Evolutionary conservation across 2,113 vertebrate genomes (phyloP).

Genomic region (Cottus gobio): DNA sequence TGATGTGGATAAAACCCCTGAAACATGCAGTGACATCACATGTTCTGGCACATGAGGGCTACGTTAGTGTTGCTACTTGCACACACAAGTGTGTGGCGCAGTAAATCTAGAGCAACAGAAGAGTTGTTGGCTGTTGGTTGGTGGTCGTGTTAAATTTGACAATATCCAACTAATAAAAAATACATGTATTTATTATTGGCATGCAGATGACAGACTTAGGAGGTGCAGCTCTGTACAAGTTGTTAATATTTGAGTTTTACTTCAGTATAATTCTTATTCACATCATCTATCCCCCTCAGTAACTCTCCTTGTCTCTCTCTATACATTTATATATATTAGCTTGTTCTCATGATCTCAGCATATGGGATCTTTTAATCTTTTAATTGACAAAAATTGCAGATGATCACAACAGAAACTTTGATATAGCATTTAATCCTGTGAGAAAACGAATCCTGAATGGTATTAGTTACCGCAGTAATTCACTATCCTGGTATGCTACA

Average conservation of each 20-base stretch:
- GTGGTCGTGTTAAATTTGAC: neutral
- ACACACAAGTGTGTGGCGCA: neutral
- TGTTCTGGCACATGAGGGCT: neutral
- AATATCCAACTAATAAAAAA: neutral
- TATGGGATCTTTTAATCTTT: too few species aligned
- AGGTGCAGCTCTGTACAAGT: neutral
- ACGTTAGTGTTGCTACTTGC: neutral
- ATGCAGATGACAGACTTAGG: neutral
- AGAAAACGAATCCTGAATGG: neutral
- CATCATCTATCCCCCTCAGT: too few species aligned
- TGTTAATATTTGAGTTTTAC: neutral
- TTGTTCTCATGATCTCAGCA: too few species aligned
- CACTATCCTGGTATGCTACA: neutral
- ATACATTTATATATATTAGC: too few species aligned
- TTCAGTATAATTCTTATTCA: too few species aligned
- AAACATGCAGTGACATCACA: neutral
- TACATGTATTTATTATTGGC: neutral
- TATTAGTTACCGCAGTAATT: neutral
- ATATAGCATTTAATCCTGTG: neutral
- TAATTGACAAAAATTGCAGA: neutral
- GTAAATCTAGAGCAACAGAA: neutral
- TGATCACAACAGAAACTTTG: neutral
- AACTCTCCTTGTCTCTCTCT: too few species aligned
- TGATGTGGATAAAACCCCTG: neutral
- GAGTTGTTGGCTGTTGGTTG: neutral